Base-by-base conservation (phyloP, 2,797 vertebrate species). In the Delichon dasypus region DNA sequence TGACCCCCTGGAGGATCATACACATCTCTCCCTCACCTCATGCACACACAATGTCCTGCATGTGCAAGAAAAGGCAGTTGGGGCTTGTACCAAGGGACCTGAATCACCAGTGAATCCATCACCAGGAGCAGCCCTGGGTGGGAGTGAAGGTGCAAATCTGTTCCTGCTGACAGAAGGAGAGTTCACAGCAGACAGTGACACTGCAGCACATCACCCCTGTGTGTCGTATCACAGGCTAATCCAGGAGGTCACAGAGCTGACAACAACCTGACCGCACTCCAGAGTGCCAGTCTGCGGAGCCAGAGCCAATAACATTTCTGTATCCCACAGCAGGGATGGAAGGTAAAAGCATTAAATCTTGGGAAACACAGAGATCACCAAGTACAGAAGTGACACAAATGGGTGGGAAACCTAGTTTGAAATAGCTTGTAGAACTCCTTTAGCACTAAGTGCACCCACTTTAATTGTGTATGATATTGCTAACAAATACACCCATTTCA, bases 211-310 rank as follows among this genome's bases (percentile, higher is more conserved):
- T 26, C 68, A 53, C 5, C 14, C 20, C 45, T 54, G 16, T 58
- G 34, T 45, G n/a, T 51, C 16, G 42, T 38, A 34, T 48, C 40
- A 13, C 0, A 0, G 15, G 32, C 29, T 65, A 57, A 34, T 44
- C 11, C 44, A 45, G 32, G 21, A 58, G 73, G n/a, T 44, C 3
- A 1, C 61, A 47, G 73, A 77, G 18, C 21, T 84, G 68, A 19
- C 21, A n/a, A 30, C 23, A 26, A 17, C 40, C 51, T 77, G 3
- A 3, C n/a, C 0, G 0, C n/a, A 5, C 11, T n/a, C 30, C 7
- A 6, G 57, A 55, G 38, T 8, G 50, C 60, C 29, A 32, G 14
- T 42, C 45, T 60, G 44, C 65, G 50, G 58, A 74, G 44, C 9
- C 21, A 11, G n/a, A 70, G 38, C 8, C 29, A 8, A 32, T 20